Evolutionary conservation across 1,140 invertebrate genomes (phyloP).

Genomic region (Propsilocerus akamusi): DNA sequence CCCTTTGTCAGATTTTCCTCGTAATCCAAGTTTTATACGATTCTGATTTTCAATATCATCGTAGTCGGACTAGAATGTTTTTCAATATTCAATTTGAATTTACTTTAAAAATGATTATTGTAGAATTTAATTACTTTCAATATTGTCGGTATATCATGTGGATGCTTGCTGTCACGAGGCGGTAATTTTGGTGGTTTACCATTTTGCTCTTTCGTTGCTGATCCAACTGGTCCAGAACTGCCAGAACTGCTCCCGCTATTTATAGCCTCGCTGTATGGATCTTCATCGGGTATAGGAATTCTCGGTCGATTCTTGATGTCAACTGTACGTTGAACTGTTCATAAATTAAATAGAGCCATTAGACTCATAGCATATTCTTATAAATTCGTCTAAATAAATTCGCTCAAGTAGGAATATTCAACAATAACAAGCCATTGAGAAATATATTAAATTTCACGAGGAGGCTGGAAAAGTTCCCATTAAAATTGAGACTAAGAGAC

Average conservation of each 20-base stretch:
- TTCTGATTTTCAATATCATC: slow-evolving; percentile 62
- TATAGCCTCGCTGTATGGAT: slow-evolving; percentile 47
- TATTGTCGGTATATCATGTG: slow-evolving; percentile 77
- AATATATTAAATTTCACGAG: too few species aligned
- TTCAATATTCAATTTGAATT: neutral
- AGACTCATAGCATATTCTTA: neutral
- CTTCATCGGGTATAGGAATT: slow-evolving; percentile 43
- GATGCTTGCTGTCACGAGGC: slow-evolving; percentile 66
- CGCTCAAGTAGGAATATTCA: too few species aligned
- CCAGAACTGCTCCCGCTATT: slow-evolving; percentile 26
- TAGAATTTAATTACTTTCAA: slow-evolving; percentile 12
- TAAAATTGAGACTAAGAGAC: too few species aligned
- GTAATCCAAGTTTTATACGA: slow-evolving; percentile 38
- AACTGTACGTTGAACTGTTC: slow-evolving; percentile 23
- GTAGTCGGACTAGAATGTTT: slow-evolving; percentile 54
- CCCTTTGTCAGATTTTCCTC: slow-evolving; percentile 47
- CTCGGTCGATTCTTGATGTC: slow-evolving; percentile 43
- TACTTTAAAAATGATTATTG: slow-evolving; percentile 3
- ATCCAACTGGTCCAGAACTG: slow-evolving; percentile 26
- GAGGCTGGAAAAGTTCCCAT: too few species aligned
- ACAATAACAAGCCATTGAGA: too few species aligned
- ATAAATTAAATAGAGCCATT: neutral
- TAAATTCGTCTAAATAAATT: too few species aligned
- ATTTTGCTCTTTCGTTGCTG: slow-evolving; percentile 49
- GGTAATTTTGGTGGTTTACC: slow-evolving; percentile 85